These are phyloP conservation scores for Orthosia gothica DNA, from an alignment of 2,888 invertebrate genomes.

Conservation along the genomic window DNA sequence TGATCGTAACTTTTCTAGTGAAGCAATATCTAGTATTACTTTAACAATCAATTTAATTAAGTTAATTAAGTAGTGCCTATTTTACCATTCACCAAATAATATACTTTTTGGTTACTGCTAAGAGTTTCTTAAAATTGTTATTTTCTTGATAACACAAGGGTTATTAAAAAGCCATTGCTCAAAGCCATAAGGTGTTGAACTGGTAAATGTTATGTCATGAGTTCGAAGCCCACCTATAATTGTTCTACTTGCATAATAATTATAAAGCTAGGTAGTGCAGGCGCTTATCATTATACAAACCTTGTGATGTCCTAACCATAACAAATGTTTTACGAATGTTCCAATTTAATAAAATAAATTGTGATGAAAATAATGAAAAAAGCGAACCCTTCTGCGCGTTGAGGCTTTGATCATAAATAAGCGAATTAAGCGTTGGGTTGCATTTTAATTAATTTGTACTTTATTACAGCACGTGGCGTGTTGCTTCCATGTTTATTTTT, in stretches of 20 bases:
- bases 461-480: not conserved
- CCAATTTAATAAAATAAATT: conserved; percentile 15
- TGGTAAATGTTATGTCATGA: not conserved
- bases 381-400: not conserved
- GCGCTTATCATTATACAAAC: too few relatives aligned
- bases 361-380: not conserved
- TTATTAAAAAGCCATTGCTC: too few relatives aligned
- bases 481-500: conserved; percentile 1
- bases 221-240: not conserved
- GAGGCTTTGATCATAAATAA: conserved; percentile 15
- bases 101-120: too few relatives aligned
- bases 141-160: too few relatives aligned
- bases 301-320: not conserved
- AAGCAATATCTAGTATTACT: too few relatives aligned
- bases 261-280: too few relatives aligned
- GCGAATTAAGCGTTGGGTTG: conserved; percentile 29
- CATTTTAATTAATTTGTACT: conserved; percentile 34
- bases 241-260: too few relatives aligned
- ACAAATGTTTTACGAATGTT: not conserved
- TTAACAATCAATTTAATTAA: too few relatives aligned
- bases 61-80: not conserved
- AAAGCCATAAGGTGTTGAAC: not conserved
- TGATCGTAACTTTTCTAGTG: not conserved
- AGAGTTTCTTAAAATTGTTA: not conserved
- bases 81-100: not conserved